Evolutionary conservation across 2,888 invertebrate genomes (phyloP).

Genomic region (Lochmaea capreae): DNA sequence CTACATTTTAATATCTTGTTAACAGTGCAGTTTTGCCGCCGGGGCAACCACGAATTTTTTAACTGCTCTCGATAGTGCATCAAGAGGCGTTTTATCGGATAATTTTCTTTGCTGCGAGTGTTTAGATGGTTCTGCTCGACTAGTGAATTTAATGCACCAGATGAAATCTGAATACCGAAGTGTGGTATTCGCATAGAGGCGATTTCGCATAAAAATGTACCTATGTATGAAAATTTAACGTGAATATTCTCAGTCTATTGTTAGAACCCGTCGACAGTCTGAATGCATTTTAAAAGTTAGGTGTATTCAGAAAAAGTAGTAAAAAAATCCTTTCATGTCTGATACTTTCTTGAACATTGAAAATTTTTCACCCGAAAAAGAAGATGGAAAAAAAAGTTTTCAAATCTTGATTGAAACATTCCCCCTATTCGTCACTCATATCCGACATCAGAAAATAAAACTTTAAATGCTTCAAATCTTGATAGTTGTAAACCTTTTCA

Average conservation of each 20-base stretch:
- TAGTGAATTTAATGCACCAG: slow-evolving; percentile 13
- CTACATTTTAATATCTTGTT: not conserved
- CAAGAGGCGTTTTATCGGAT: slow-evolving; percentile 6
- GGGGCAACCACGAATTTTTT: not conserved
- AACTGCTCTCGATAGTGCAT: not conserved
- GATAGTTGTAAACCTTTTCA: no score
- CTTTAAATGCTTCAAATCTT: no score
- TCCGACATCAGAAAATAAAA: no score
- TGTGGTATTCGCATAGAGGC: slow-evolving; percentile 8
- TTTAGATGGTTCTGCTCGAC: slow-evolving; percentile 17
- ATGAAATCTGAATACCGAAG: slow-evolving; percentile 8
- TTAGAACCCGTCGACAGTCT: not conserved
- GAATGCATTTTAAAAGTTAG: not conserved
- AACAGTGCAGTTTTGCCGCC: not conserved
- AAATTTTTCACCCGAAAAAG: no score
- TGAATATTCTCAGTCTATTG: not conserved
- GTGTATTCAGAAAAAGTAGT: not conserved
- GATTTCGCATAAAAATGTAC: not conserved
- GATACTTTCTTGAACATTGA: no score
- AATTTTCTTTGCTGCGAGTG: slow-evolving; percentile 10
- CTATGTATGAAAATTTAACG: not conserved
- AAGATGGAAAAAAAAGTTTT: no score
- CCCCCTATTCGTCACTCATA: no score
- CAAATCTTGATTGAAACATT: no score
- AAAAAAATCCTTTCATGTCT: no score